A percentile compares a stretch with the other conserved stretches of the same genome.
phyloP scores from a whole-genome alignment of 2,888 invertebrate species.

The Muschampia plurimacula region DNA sequence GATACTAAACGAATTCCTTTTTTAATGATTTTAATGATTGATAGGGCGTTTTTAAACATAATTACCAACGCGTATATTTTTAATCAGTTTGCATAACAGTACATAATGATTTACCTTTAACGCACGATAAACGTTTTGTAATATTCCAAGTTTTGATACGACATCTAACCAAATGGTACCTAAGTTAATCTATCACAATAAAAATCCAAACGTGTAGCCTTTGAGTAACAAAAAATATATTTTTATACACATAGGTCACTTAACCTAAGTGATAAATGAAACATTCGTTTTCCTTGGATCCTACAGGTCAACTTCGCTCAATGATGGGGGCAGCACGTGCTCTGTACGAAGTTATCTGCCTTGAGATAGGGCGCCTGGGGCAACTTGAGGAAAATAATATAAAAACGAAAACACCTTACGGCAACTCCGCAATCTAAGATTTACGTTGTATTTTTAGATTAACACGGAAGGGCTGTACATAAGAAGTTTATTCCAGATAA shows the following conservation, averaged over 20 bases:
- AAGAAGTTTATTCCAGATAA: conserved; percentile 48
- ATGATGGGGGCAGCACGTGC: conserved; percentile 71
- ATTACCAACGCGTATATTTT: too few relatives aligned
- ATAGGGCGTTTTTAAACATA: too few relatives aligned
- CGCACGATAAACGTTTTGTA: too few relatives aligned
- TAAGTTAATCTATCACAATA: neutral
- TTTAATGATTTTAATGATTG: too few relatives aligned
- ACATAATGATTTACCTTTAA: too few relatives aligned
- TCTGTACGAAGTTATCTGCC: conserved; percentile 75
- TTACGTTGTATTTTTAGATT: conserved; percentile 62
- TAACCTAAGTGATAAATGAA: conserved; percentile 18
- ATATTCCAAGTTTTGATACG: too few relatives aligned
- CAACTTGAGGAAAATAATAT: conserved; percentile 67
- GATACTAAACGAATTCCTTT: too few relatives aligned
- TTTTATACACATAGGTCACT: neutral
- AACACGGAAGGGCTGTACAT: conserved; percentile 62
- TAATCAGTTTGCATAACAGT: too few relatives aligned
- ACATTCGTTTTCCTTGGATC: conserved; percentile 45
- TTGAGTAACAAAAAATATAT: neutral
- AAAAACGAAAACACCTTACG: conserved; percentile 77
- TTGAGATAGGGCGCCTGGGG: conserved; percentile 66
- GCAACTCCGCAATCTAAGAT: conserved; percentile 67
- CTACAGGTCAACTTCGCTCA: conserved; percentile 65
- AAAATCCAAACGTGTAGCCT: neutral
- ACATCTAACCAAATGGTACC: too few relatives aligned